Base-by-base conservation (phyloP, 2,888 invertebrate genomes). In the Scaptomyza tumidula region DNA sequence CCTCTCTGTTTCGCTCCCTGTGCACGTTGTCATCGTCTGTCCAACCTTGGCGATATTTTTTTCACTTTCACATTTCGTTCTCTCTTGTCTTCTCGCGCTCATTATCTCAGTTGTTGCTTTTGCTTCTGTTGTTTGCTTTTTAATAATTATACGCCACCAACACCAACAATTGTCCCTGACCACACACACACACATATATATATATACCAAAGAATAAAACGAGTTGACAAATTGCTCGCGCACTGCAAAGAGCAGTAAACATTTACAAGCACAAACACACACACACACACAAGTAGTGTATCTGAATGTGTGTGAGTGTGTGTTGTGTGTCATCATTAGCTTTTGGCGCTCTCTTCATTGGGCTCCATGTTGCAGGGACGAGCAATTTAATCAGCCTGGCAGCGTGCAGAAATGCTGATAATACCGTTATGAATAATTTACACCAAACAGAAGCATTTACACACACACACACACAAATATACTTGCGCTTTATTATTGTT, bases 371-470 rank as follows among this genome's bases (percentile, higher is more conserved):
- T 49, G 49, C 58, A 48, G 48, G 67, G 57, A 16, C 57, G 61
- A 72, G 71, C 82, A 84, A 85, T 88, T 88, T 88, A 85, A 88
- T 85, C 88, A 88, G 86, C 53, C 74, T 69, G 83, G 61, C 75
- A 69, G 59, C 59, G 71, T 58, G 75, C 77, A 71, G 79, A 68
- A 77, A 86, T 84, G 85, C 85, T 81, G 89, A 85, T 86, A 88
- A 85, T 73, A 62, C 85, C 77, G 72, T 88, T 88, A 81, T 86
- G 87, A 84, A 86, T 88, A 88, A 86, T 88, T 86, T 72, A 79
- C 81, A 70, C 37, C 63, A 56, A 68, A 57, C 69, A 75, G 54
- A 46, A 60, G 37, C 64, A 49, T 48, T 48, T 52, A 24, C 14
- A 45, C 33, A 44, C 24, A 39, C 13, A 43, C 16, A 43, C 11